Conservation (phyloP, 2,888 invertebrate species). For the Schizaphis graminum region DNA sequence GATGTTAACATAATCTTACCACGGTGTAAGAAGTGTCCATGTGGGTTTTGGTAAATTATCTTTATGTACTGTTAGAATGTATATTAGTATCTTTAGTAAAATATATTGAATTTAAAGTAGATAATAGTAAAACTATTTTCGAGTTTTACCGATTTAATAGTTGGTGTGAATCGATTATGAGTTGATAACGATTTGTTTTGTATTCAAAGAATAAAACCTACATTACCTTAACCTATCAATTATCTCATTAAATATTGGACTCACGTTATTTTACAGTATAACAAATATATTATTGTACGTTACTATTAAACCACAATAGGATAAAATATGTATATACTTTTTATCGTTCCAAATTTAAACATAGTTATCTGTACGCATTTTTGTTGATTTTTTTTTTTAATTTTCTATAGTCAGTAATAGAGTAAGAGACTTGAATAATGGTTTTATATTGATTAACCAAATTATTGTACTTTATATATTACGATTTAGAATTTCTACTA, state of each 20-base stretch:
- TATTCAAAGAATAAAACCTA: too few relatives aligned
- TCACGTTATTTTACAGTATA: too few relatives aligned
- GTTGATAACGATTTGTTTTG: too few relatives aligned
- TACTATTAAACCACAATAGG: too few relatives aligned
- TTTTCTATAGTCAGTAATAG: neutral
- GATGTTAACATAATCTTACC: neutral
- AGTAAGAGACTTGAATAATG: neutral
- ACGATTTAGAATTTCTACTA: neutral
- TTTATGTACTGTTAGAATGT: too few relatives aligned
- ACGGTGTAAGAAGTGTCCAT: neutral
- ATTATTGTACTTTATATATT: neutral
- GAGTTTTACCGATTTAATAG: neutral
- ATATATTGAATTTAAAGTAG: neutral
- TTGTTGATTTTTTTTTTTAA: neutral
- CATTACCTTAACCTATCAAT: too few relatives aligned
- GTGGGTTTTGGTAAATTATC: neutral
- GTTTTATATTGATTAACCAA: too few relatives aligned
- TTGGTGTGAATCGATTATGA: neutral
- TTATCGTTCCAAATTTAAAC: neutral
- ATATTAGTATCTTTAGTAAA: neutral
- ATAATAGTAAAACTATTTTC: neutral
- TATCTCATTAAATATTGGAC: too few relatives aligned
- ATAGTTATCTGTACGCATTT: neutral
- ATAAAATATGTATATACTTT: too few relatives aligned
- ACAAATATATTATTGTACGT: too few relatives aligned